Evolutionary conservation across 2,797 vertebrate genomes (phyloP).

Genomic region (Rhabdomys pumilio): DNA sequence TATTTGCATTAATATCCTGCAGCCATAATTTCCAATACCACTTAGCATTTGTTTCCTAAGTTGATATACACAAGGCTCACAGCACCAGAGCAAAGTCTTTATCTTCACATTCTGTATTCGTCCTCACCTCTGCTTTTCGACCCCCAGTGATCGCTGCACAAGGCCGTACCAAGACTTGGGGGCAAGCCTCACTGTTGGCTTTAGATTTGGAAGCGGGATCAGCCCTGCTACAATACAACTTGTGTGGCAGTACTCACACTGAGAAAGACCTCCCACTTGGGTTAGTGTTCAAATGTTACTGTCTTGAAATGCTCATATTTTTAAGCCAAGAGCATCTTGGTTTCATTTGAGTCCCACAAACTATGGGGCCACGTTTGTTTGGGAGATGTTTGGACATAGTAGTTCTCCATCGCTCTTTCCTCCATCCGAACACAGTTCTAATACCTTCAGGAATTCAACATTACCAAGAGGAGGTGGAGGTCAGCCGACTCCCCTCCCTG

Average conservation of each 20-base stretch:
- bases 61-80: neutral
- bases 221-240: neutral
- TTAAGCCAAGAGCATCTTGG: neutral
- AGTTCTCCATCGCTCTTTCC: neutral
- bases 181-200: neutral
- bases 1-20: constrained; percentile 56
- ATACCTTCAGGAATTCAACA: neutral
- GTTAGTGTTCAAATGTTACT: neutral
- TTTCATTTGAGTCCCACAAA: neutral
- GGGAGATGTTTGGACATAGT: neutral
- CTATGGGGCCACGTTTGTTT: neutral
- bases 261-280: neutral
- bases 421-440: neutral
- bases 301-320: neutral
- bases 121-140: neutral
- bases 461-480: neutral
- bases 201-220: neutral
- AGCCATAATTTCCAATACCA: neutral
- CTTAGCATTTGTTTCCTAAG: neutral
- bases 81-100: neutral
- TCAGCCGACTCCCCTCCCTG: neutral
- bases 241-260: fast-evolving
- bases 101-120: constrained; percentile 16
- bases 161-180: neutral
- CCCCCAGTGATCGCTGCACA: neutral